Evolutionary conservation across 2,888 invertebrate genomes (phyloP), one percentile per base, ranked within the genome.

Genomic region (Agrochola lychnidis): DNA sequence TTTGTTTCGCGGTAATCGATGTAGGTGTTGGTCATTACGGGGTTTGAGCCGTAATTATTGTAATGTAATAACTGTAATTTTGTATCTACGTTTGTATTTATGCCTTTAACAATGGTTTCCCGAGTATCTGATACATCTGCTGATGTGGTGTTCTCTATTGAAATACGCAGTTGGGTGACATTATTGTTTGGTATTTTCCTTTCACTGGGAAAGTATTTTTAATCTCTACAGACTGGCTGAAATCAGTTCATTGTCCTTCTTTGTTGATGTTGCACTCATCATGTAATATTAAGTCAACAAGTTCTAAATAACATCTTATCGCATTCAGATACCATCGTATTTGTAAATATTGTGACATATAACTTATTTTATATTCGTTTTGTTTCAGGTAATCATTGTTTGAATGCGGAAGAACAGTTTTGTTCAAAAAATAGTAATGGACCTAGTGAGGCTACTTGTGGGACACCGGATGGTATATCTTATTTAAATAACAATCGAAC

Each of bases 381-480:
- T 88, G 90, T 91, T 91, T 77, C 90, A 91, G 91, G 91, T 91
- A 91, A 86, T 45, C 45, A 72, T 70, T 45, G 53, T 67, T 73
- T 67, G 19, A 19, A 12, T 45, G 45, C 22, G 36, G 62, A 64
- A 70, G 16, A 40, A 53, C 25, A 25, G 42, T 69, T 51, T 19
- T 4, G 19, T 45, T 48, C 1, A 19, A 70, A 71, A 66, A 61
- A 53, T 19, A 67, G 70, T 53, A 51, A 45, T 67, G 78, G 74
- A 72, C 79, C 42, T 40, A 78, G 69, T 16, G 42, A 36, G 67
- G 72, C 70, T 56, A 70, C 73, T 73, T 73, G 67, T 0, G 59
- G 67, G 22, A 78, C 61, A 45, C 69, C 70, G 40, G 48, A 64
- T 59, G 69, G 57, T 42, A 61, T 66, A 53, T 61, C 7, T 70